phyloP scores from a whole-genome alignment of 2,113 vertebrate genomes.

The Argyrosomus japonicus region DNA sequence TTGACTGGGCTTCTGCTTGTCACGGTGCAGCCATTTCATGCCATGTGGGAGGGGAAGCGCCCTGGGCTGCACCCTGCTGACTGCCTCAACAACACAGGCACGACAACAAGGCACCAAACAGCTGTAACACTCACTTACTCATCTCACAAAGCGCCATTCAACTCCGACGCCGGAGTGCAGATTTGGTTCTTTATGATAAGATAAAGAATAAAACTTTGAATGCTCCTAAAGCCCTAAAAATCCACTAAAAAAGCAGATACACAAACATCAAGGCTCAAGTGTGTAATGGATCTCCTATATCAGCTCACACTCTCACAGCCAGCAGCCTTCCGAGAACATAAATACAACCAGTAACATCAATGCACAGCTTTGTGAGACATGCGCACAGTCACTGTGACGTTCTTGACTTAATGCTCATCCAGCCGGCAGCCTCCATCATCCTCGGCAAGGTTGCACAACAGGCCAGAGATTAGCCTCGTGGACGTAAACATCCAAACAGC shows the following conservation, averaged over 20 bases:
- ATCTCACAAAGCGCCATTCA: conserved; percentile 18
- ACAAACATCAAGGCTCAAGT: background rate
- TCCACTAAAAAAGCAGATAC: background rate
- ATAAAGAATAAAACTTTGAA: background rate
- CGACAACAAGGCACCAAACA: conserved; percentile 35
- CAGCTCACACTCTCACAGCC: background rate
- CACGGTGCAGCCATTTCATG: conserved; percentile 48
- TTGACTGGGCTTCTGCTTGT: conserved; percentile 43
- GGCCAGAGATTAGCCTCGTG: conserved; percentile 26
- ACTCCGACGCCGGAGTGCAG: background rate
- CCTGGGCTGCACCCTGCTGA: conserved; percentile 34
- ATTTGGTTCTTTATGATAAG: background rate
- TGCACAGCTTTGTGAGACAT: background rate
- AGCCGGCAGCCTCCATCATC: conserved; percentile 46
- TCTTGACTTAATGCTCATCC: conserved; percentile 47
- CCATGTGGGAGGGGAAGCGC: conserved; percentile 3
- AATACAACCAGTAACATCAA: background rate
- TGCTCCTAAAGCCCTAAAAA: background rate
- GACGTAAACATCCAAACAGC: conserved; percentile 31
- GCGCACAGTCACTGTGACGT: conserved; percentile 1
- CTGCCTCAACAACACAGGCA: conserved; percentile 22
- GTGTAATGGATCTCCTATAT: background rate
- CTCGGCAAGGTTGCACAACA: conserved; percentile 31
- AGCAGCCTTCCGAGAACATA: background rate
- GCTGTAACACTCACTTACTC: conserved; percentile 37